Percentiles rank a stretch among this genome's conserved stretches.
phyloP scores from a whole-genome alignment of 2,888 invertebrate genomes.

The Frankliniella intonsa region DNA sequence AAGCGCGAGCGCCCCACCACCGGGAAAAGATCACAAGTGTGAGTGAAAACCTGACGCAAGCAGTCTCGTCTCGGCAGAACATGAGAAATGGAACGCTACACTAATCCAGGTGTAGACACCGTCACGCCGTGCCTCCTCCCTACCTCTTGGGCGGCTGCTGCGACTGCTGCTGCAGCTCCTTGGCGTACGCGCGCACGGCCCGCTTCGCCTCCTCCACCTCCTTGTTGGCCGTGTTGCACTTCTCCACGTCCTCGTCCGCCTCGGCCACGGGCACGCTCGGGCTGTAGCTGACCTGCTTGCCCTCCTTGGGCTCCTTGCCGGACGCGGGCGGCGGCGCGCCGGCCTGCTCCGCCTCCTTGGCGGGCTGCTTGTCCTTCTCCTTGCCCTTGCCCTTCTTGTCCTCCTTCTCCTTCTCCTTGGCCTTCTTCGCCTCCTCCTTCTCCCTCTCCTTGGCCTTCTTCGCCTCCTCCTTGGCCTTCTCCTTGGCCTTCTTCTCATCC shows the following conservation, averaged over 20 bases:
- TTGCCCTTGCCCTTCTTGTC: constrained; percentile 33
- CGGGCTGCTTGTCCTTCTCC: not conserved
- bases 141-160: constrained; percentile 83
- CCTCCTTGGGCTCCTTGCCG: not conserved
- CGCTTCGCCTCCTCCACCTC: constrained; percentile 40
- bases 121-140: no score
- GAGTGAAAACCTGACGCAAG: not conserved
- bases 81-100: constrained; percentile 19
- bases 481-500: constrained; percentile 38
- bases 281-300: not conserved
- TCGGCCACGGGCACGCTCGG: constrained; percentile 20
- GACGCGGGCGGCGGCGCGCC: not conserved
- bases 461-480: not conserved
- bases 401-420: constrained; percentile 26
- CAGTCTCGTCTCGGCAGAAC: constrained; percentile 4
- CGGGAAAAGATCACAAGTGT: no score
- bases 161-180: constrained; percentile 80
- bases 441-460: not conserved
- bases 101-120: no score
- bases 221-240: constrained; percentile 72
- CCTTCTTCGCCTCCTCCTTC: constrained; percentile 6
- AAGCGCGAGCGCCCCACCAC: no score
- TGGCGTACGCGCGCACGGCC: constrained; percentile 59
- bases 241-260: constrained; percentile 55
- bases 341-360: not conserved